Conservation (phyloP, 2,113 vertebrate genomes). For the Brienomyrus brachyistius region DNA sequence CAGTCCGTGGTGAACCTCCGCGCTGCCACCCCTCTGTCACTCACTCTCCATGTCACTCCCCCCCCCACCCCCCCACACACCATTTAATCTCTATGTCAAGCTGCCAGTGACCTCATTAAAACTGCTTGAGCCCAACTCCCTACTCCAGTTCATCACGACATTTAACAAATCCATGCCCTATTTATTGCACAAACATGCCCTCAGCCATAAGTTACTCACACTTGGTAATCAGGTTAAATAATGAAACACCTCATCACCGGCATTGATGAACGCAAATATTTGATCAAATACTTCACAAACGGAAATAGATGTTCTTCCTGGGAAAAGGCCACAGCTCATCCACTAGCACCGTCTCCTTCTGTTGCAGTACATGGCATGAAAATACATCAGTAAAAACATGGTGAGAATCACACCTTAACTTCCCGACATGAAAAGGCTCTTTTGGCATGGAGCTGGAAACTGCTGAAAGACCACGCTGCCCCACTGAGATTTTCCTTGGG, state of each 20-base stretch:
- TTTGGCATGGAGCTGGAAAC: not conserved
- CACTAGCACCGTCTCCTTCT: not conserved
- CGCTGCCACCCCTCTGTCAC: not conserved
- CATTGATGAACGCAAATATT: not conserved
- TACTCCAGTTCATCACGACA: not conserved
- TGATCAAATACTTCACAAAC: not conserved
- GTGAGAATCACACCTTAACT: not conserved
- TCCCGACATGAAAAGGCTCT: not conserved
- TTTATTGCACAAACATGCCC: slow-evolving; percentile 1
- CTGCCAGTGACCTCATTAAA: slow-evolving; percentile 1
- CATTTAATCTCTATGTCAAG: not conserved
- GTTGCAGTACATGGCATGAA: not conserved
- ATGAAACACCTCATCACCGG: not conserved
- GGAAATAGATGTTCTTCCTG: not conserved
- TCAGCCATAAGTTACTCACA: not conserved
- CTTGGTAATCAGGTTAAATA: not conserved
- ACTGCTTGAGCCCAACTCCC: not conserved
- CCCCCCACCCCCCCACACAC: not conserved
- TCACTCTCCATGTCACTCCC: not conserved
- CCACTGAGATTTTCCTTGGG: not conserved
- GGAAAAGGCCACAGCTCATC: not conserved
- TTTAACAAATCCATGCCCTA: not conserved
- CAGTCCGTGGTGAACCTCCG: not conserved
- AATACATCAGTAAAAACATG: not conserved
- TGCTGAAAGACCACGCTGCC: not conserved